These are phyloP conservation scores for Pachyrhynchus sulphureomaculatus DNA, from an alignment of 1,140 invertebrate genomes.

Conservation along the genomic window DNA sequence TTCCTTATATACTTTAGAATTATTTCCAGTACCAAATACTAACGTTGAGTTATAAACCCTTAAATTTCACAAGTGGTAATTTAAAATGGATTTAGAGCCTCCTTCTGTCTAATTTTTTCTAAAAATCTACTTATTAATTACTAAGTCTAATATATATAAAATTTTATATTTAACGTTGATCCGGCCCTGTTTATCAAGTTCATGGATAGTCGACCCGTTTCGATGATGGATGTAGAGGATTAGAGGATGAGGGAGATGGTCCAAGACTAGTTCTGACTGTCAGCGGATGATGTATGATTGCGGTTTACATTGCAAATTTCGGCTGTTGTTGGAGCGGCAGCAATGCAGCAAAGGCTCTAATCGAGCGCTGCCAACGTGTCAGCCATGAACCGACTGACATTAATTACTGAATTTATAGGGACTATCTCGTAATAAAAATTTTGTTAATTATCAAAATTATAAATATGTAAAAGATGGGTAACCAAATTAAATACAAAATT, in stretches of 20 bases:
- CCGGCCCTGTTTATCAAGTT: neutral
- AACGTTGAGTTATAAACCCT: too few relatives aligned
- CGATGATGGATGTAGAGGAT: slow-evolving; percentile 50
- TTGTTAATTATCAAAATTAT: too few relatives aligned
- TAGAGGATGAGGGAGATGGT: slow-evolving; percentile 47
- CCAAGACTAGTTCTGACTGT: slow-evolving; percentile 49
- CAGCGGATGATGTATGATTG: slow-evolving; percentile 47
- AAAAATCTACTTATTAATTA: too few relatives aligned
- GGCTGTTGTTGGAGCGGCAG: slow-evolving; percentile 7
- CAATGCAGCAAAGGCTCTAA: slow-evolving; percentile 16
- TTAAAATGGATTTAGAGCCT: too few relatives aligned
- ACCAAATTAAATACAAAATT: too few relatives aligned
- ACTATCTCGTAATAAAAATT: too few relatives aligned
- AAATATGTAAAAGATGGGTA: too few relatives aligned
- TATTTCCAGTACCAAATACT: too few relatives aligned
- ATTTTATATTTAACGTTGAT: neutral
- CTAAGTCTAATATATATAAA: too few relatives aligned
- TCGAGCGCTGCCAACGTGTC: slow-evolving; percentile 19
- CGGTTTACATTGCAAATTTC: slow-evolving; percentile 48
- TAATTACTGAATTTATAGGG: slow-evolving; percentile 6
- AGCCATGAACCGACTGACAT: neutral
- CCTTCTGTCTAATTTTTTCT: too few relatives aligned
- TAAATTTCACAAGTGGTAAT: too few relatives aligned
- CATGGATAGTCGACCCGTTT: slow-evolving; percentile 2
- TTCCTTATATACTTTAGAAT: too few relatives aligned